These are phyloP conservation scores for Barypeithes pellucidus DNA, from an alignment of 2,888 invertebrate species.

Conservation along the genomic window DNA sequence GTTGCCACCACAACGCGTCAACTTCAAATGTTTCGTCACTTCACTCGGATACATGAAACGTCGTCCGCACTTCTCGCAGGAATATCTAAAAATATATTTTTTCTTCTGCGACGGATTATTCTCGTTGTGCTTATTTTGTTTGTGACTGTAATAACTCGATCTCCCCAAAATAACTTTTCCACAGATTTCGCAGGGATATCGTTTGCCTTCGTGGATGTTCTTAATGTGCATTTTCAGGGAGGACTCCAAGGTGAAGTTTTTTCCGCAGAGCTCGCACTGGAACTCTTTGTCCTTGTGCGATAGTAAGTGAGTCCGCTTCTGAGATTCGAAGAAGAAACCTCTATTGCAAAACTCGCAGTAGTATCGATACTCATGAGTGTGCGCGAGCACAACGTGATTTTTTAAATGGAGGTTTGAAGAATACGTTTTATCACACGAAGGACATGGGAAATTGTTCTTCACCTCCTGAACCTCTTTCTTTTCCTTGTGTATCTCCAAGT, in stretches of 20 bases:
- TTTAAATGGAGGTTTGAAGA: slow-evolving; percentile 2
- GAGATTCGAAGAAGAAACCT: slow-evolving; percentile 64
- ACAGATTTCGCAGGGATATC: slow-evolving; percentile 30
- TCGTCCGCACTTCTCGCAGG: slow-evolving; percentile 29
- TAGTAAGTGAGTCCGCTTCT: slow-evolving; percentile 10
- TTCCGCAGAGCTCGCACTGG: slow-evolving; percentile 53
- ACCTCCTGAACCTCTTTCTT: neutral
- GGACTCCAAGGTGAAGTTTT: slow-evolving; percentile 56
- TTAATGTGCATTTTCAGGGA: slow-evolving; percentile 54
- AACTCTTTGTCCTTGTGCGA: slow-evolving; percentile 1
- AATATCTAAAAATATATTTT: slow-evolving; percentile 35
- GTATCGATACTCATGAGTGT: slow-evolving; percentile 64
- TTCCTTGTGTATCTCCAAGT: neutral
- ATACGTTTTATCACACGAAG: slow-evolving; percentile 46
- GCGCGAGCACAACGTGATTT: slow-evolving; percentile 40
- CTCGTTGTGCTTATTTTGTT: neutral
- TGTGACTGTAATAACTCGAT: neutral
- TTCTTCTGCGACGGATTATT: neutral
- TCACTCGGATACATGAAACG: slow-evolving; percentile 12
- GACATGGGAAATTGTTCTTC: neutral
- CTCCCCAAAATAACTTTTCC: slow-evolving; percentile 18
- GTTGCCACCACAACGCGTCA: neutral
- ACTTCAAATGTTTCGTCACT: neutral
- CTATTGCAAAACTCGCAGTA: slow-evolving; percentile 71
- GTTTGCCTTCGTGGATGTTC: slow-evolving; percentile 40